Evolutionary conservation across 1,140 invertebrate genomes (phyloP).

Genomic region (Calliopsis andreniformis): DNA sequence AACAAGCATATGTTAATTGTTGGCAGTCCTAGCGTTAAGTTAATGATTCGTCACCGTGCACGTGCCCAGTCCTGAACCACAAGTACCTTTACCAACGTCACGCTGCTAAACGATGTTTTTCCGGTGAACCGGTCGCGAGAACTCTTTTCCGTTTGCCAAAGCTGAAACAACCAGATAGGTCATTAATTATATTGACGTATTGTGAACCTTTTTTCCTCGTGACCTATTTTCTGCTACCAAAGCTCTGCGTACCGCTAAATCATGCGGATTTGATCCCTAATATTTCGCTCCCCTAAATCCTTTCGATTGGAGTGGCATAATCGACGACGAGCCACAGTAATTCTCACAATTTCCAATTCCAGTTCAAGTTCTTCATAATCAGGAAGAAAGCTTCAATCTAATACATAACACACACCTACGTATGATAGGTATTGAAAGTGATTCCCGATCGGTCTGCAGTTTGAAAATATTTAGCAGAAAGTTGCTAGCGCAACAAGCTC

Average conservation of each 20-base stretch:
- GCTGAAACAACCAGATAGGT: slow-evolving; percentile 56
- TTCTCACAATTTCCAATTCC: no score
- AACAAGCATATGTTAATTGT: no score
- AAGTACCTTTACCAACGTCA: slow-evolving; percentile 44
- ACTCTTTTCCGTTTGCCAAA: slow-evolving; percentile 30
- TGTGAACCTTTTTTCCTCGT: slow-evolving; percentile 45
- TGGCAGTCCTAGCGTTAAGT: no score
- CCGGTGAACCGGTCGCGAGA: slow-evolving; percentile 35
- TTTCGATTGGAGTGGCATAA: slow-evolving; percentile 17
- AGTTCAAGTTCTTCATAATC: no score
- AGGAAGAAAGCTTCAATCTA: no score
- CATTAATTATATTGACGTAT: slow-evolving; percentile 66
- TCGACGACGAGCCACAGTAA: slow-evolving; percentile 25
- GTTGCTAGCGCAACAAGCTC: neutral
- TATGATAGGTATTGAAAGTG: no score
- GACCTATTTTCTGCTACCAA: slow-evolving; percentile 59
- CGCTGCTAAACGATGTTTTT: slow-evolving; percentile 63
- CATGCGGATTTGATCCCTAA: slow-evolving; percentile 55
- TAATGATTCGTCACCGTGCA: slow-evolving; percentile 8
- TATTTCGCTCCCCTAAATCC: slow-evolving; percentile 38
- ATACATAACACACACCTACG: no score
- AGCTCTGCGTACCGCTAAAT: slow-evolving; percentile 54
- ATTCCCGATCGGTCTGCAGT: no score
- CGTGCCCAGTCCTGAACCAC: slow-evolving; percentile 25
- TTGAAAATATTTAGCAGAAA: no score